Percentiles rank a stretch among this genome's conserved stretches.
phyloP scores from a whole-genome alignment of 2,797 vertebrate genomes.

The Dallia pectoralis region DNA sequence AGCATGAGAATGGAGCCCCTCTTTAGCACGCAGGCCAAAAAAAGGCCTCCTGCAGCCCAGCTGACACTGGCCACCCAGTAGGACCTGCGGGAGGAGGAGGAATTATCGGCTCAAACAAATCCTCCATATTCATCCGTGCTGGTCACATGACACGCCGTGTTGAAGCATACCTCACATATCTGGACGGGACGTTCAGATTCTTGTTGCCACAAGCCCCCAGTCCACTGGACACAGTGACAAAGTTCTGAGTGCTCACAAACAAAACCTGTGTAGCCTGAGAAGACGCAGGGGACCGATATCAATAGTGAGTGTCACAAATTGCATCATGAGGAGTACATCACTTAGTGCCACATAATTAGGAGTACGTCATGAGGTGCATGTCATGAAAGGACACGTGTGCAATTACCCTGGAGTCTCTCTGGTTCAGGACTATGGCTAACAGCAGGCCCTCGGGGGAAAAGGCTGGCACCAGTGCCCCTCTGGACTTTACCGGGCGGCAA shows the following conservation, averaged over 20 bases:
- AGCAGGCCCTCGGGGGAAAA: conserved; percentile 86
- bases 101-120: not conserved
- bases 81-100: conserved; percentile 72
- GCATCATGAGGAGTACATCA: not conserved
- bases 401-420: conserved; percentile 85
- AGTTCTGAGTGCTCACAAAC: conserved; percentile 88
- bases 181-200: conserved; percentile 72
- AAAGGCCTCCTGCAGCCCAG: conserved; percentile 87
- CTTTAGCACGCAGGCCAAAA: conserved; percentile 92
- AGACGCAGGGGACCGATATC: not conserved
- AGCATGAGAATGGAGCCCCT: conserved; percentile 89
- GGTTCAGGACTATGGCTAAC: conserved; percentile 87
- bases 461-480: conserved; percentile 82
- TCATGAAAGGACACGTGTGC: not conserved
- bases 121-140: not conserved
- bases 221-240: conserved; percentile 78
- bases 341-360: no score
- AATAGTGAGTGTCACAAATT: not conserved
- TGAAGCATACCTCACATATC: conserved; percentile 80
- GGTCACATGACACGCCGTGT: not conserved
- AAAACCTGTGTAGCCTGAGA: conserved; percentile 87
- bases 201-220: conserved; percentile 91
- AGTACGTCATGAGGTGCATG: no score
- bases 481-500: conserved; percentile 85
- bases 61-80: conserved; percentile 91